phyloP scores from a whole-genome alignment of 2,888 invertebrate genomes.

The Rhyacophila evoluta region DNA sequence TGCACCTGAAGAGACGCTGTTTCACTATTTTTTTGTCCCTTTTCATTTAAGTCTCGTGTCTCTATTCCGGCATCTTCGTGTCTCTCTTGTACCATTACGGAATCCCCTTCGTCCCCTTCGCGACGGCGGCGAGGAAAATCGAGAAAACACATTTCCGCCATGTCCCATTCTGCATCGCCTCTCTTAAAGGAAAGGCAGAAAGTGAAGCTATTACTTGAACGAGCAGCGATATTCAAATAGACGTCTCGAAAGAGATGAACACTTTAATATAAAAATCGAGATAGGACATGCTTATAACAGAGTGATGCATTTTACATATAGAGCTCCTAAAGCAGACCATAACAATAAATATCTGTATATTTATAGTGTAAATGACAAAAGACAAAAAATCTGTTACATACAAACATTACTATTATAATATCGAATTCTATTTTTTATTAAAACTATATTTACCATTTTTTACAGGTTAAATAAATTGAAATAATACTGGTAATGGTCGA shows the following conservation, averaged over 20 bases:
- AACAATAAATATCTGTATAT: too few relatives aligned
- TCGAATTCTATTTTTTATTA: too few relatives aligned
- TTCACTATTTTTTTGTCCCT: constrained; percentile 18
- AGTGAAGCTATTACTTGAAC: constrained; percentile 29
- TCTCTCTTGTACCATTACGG: constrained; percentile 32
- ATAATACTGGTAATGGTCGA: too few relatives aligned
- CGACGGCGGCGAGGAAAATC: constrained; percentile 17
- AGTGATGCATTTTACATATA: too few relatives aligned
- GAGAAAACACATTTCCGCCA: constrained; percentile 46
- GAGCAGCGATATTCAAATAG: constrained; percentile 18
- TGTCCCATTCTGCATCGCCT: constrained; percentile 39
- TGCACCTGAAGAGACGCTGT: constrained; percentile 5
- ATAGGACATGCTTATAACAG: background rate
- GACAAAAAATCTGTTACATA: too few relatives aligned
- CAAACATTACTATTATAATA: too few relatives aligned
- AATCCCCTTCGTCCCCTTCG: background rate
- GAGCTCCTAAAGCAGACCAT: too few relatives aligned
- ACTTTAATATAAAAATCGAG: background rate
- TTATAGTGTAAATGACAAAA: too few relatives aligned
- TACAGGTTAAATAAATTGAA: too few relatives aligned
- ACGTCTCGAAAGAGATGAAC: constrained; percentile 7
- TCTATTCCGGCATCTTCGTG: constrained; percentile 28
- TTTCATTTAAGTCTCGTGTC: constrained; percentile 23
- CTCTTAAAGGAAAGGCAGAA: constrained; percentile 10
- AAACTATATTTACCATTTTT: too few relatives aligned